Base-by-base conservation (phyloP, 2,888 invertebrate species). In the Tortrix viridana region DNA sequence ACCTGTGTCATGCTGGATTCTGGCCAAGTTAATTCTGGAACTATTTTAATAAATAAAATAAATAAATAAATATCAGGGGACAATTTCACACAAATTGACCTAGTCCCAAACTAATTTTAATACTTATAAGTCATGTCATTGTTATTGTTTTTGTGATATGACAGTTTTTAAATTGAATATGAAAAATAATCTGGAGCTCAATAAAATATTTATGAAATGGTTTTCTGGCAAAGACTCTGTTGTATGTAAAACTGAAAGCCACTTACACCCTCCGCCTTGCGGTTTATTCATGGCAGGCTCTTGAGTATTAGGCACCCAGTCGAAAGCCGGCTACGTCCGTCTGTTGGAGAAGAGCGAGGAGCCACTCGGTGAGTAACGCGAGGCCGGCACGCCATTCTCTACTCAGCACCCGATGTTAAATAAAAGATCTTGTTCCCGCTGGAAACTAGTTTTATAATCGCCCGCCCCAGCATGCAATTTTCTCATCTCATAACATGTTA, bases 1-100 rank as follows among this genome's bases (percentile, higher is more conserved):
- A 50, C 53, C 41, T 47, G 20, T 53, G 41, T 57, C 62, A 57
- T 47, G 50, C 56, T 63, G 62, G 62, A 63, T 57, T n/a, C 26
- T 32, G 41, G 63, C 52, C 63, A 62, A 62, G 32, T 50, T 38
- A 47, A 57, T 53, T 52, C 7, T 16, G 9, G 20, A 19, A 32
- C 16, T 1, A 38, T 22, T 22, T 44, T 50, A 5, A 3, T 18
- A n/a, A n/a, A n/a, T n/a, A n/a, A n/a, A n/a, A n/a, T n/a, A n/a
- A n/a, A n/a, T n/a, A n/a, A n/a, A n/a, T n/a, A n/a, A n/a, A n/a
- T n/a, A n/a, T n/a, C n/a, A n/a, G n/a, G n/a, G n/a, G n/a, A n/a
- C n/a, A n/a, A n/a, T n/a, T n/a, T n/a, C n/a, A n/a, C n/a, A n/a
- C n/a, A n/a, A n/a, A n/a, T n/a, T n/a, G n/a, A n/a, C n/a, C n/a